These are phyloP conservation scores for Rhodinocichla rosea DNA, from an alignment of 2,113 vertebrate species.

Conservation along the genomic window DNA sequence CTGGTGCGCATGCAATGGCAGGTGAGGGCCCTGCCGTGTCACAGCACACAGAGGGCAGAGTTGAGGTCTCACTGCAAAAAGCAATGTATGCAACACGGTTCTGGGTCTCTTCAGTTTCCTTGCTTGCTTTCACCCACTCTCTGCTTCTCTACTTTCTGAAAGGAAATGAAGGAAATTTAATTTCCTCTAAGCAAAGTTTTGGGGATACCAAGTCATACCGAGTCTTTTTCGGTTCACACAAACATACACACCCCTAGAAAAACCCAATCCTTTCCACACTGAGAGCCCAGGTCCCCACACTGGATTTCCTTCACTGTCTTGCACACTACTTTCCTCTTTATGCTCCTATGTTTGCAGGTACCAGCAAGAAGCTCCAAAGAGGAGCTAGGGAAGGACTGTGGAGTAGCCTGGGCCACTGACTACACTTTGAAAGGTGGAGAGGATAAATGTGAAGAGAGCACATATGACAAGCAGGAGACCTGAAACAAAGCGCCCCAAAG, in stretches of 20 bases:
- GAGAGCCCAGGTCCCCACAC: neutral
- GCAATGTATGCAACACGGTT: neutral
- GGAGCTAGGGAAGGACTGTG: neutral
- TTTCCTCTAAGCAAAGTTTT: neutral
- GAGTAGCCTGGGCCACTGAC: neutral
- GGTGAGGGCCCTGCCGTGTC: neutral
- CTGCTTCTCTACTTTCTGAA: neutral
- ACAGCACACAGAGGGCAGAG: neutral
- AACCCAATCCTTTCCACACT: neutral
- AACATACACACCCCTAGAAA: rapidly evolving
- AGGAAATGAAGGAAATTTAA: neutral
- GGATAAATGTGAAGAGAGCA: neutral
- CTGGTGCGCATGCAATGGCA: neutral
- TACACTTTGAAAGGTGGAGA: neutral
- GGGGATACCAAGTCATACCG: neutral
- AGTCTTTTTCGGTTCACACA: neutral
- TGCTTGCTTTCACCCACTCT: neutral
- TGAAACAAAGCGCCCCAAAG: neutral
- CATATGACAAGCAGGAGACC: rapidly evolving
- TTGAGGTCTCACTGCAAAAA: neutral
- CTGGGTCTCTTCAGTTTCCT: neutral
- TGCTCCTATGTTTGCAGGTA: neutral
- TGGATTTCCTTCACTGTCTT: neutral
- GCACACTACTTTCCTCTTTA: neutral
- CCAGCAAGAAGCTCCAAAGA: neutral